phyloP scores from a whole-genome alignment of 1,140 invertebrate genomes.

The Zaprionus africanus region DNA sequence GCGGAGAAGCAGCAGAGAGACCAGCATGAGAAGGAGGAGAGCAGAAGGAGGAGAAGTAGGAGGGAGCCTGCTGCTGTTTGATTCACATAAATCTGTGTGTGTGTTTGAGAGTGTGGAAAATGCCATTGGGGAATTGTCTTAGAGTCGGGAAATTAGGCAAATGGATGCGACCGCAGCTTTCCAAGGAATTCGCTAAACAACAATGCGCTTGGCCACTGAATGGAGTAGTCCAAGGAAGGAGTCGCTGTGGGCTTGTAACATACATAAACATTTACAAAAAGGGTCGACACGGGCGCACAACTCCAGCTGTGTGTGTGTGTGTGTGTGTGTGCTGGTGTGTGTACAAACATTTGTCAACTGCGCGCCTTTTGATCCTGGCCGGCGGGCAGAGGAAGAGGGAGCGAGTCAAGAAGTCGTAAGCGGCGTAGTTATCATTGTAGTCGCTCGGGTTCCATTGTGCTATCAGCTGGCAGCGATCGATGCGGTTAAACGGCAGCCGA shows the following conservation, averaged over 20 bases:
- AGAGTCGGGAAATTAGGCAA: slow-evolving; percentile 73
- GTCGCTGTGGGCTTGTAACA: slow-evolving; percentile 59
- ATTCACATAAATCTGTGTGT: slow-evolving; percentile 74
- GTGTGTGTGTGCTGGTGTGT: slow-evolving; percentile 39
- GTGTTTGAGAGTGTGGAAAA: slow-evolving; percentile 43
- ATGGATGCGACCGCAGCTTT: slow-evolving; percentile 68
- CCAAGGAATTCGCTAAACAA: slow-evolving; percentile 71
- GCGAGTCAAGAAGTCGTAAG: slow-evolving; percentile 71
- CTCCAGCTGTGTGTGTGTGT: slow-evolving; percentile 18
- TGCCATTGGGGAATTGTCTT: slow-evolving; percentile 77
- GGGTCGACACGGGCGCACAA: slow-evolving; percentile 46
- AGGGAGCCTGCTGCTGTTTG: slow-evolving; percentile 57
- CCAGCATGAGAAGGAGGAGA: not conserved
- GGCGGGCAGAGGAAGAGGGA: slow-evolving; percentile 53
- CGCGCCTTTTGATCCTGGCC: slow-evolving; percentile 76
- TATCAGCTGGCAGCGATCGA: slow-evolving; percentile 79
- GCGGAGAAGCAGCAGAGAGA: slow-evolving; percentile 12
- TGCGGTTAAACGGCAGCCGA: slow-evolving; percentile 68
- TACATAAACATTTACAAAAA: slow-evolving; percentile 77
- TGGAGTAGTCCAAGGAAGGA: slow-evolving; percentile 34
- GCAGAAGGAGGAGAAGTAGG: slow-evolving; percentile 1
- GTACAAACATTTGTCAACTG: slow-evolving; percentile 81
- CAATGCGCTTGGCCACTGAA: slow-evolving; percentile 58
- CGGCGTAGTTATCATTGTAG: slow-evolving; percentile 77
- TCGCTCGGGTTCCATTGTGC: slow-evolving; percentile 65